Base-by-base conservation (phyloP, 2,113 vertebrate species). In the Empidonax alnorum region DNA sequence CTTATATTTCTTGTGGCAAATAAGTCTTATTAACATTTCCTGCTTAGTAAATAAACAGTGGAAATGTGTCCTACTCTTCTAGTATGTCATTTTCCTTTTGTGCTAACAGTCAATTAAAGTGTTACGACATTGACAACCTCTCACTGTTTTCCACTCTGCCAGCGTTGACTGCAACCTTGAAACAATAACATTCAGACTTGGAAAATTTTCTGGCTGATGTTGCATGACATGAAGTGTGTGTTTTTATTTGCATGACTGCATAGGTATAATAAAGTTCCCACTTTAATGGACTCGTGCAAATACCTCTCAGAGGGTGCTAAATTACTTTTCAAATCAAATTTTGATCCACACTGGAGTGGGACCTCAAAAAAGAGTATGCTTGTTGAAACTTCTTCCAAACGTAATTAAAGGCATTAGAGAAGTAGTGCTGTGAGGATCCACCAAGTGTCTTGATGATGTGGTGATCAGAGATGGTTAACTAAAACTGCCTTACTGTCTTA, bases 221-320 rank as follows among this genome's bases (percentile, higher is more conserved):
- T 80, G 77, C 41, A 12, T 91, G 88, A 91, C 83, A 22, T 66
- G 67, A 89, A 95, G 72, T 59, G 63, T 80, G 39, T 92, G 74
- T 23, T 90, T 91, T 92, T 89, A 81, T 93, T 96, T 96, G 87
- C 94, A 65, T 94, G 95, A 90, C 77, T 89, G 80, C 77, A 52
- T 83, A 82, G 55, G 71, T 84, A 65, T 91, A 93, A 95, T 90
- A 92, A 96, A 93, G 59, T 87, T 93, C 83, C 37, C 17, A n/a
- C 67, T 56, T 91, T 92, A 90, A 92, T 77, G 75, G 68, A 77
- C 92, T 90, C 87, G 42, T 90, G 74, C 69, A 93, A 87, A 85
- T 89, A 68, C 55, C 41, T 85, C 78, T 75, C 80, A 78, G 66
- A 85, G 73, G 66, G 55, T 90, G 59, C 56, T 66, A 85, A 90